Evolutionary conservation across 2,113 vertebrate genomes (phyloP).

Genomic region (Neolamprologus caudopunctatus): DNA sequence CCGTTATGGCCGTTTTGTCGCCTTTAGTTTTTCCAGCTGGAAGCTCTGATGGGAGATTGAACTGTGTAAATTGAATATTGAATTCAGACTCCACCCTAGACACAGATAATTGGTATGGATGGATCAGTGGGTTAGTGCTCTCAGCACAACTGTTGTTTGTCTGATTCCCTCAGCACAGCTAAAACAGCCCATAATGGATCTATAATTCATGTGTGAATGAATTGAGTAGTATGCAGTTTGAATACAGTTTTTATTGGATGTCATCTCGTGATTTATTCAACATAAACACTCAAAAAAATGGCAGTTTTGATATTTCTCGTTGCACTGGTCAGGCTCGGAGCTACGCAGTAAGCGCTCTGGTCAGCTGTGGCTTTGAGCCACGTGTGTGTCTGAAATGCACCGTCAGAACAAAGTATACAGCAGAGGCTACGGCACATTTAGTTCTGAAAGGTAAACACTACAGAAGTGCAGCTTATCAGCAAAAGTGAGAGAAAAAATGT

Average conservation of each 20-base stretch:
- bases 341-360: background rate
- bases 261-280: constrained; percentile 33
- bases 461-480: constrained; percentile 14
- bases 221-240: constrained; percentile 39
- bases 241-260: constrained; percentile 13
- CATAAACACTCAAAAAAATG: constrained; percentile 27
- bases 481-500: constrained; percentile 1
- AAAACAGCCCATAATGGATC: constrained; percentile 49
- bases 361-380: constrained; percentile 15
- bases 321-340: background rate
- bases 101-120: constrained; percentile 59
- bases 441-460: constrained; percentile 7
- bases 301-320: constrained; percentile 32
- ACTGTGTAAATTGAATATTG: constrained; percentile 64
- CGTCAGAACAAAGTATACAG: constrained; percentile 15
- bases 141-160: constrained; percentile 46
- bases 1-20: background rate
- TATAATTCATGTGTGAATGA: constrained; percentile 55
- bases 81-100: constrained; percentile 46
- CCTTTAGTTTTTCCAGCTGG: background rate
- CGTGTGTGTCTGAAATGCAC: constrained; percentile 1
- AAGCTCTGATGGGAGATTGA: constrained; percentile 28
- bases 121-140: constrained; percentile 48
- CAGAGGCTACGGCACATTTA: background rate
- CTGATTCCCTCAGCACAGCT: constrained; percentile 31